phyloP scores from a whole-genome alignment of 2,113 vertebrate genomes.

The Tenebrosternarchus preto region DNA sequence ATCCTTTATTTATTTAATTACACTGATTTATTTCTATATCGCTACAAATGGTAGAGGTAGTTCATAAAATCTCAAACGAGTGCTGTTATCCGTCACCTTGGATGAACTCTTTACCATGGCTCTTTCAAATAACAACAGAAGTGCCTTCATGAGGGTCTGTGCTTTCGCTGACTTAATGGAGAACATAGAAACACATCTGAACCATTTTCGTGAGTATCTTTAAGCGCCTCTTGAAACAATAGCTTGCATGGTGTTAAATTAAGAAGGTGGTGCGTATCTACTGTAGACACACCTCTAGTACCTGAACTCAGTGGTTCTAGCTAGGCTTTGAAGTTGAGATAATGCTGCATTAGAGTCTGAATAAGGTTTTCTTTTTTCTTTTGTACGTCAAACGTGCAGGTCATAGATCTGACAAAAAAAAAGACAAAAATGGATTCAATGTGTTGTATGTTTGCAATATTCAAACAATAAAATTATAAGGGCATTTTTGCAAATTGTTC shows the following conservation, averaged over 20 bases:
- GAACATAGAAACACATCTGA: not conserved
- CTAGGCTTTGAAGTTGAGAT: not conserved
- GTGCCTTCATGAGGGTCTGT: slow-evolving; percentile 67
- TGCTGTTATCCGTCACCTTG: slow-evolving; percentile 6
- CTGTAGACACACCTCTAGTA: not conserved
- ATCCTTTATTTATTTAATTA: not conserved
- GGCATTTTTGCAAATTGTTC: slow-evolving; percentile 8
- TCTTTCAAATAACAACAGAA: slow-evolving; percentile 40
- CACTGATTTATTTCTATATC: not conserved
- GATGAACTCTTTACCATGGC: not conserved
- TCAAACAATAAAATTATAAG: slow-evolving; percentile 32
- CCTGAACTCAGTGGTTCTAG: not conserved
- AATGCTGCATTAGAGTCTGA: slow-evolving; percentile 34
- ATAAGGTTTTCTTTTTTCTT: not conserved
- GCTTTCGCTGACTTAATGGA: not conserved
- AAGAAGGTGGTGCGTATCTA: slow-evolving; percentile 7
- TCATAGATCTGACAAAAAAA: not conserved
- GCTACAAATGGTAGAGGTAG: too few relatives aligned
- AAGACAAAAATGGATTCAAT: not conserved
- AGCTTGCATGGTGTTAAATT: slow-evolving; percentile 26
- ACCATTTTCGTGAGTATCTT: not conserved
- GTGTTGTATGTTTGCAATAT: not conserved
- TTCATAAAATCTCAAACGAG: too few relatives aligned
- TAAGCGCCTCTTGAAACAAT: slow-evolving; percentile 10
- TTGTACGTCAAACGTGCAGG: not conserved